Evolutionary conservation across 2,113 vertebrate species (phyloP).

Genomic region (Hypomesus transpacificus): DNA sequence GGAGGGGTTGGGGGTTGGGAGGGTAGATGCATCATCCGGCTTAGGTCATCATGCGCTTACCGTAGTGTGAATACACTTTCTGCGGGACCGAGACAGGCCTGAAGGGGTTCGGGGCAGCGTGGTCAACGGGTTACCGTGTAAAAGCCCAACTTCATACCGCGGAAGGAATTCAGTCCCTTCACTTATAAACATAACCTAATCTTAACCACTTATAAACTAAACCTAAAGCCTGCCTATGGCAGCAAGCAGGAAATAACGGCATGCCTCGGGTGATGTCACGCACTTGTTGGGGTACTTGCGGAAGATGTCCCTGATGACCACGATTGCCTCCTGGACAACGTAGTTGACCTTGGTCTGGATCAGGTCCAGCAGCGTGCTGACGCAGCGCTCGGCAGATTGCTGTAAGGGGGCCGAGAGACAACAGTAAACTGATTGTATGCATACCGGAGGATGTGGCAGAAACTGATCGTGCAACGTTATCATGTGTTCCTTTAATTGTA

Average conservation of each 20-base stretch:
- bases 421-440: not conserved
- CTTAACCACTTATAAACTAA: no score
- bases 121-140: no score
- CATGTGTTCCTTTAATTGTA: no score
- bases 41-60: not conserved
- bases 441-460: not conserved
- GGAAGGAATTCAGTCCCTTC: no score
- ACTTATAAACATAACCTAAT: no score
- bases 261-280: constrained; percentile 32
- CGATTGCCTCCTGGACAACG: constrained; percentile 95
- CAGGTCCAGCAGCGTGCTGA: constrained; percentile 93
- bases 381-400: constrained; percentile 98
- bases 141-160: no score
- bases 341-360: constrained; percentile 99
- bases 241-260: no score
- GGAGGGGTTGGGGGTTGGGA: not conserved
- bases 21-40: no score
- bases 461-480: not conserved
- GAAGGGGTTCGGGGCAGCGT: no score
- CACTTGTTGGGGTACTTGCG: constrained; percentile 99
- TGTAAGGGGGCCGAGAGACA: constrained; percentile 45
- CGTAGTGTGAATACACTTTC: not conserved
- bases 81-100: no score
- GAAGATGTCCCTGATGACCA: constrained; percentile 97
- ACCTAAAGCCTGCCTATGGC: no score